Percentiles rank a stretch among this genome's conserved stretches.
phyloP scores from a whole-genome alignment of 2,888 invertebrate genomes.

The Nasonovia ribisnigri region DNA sequence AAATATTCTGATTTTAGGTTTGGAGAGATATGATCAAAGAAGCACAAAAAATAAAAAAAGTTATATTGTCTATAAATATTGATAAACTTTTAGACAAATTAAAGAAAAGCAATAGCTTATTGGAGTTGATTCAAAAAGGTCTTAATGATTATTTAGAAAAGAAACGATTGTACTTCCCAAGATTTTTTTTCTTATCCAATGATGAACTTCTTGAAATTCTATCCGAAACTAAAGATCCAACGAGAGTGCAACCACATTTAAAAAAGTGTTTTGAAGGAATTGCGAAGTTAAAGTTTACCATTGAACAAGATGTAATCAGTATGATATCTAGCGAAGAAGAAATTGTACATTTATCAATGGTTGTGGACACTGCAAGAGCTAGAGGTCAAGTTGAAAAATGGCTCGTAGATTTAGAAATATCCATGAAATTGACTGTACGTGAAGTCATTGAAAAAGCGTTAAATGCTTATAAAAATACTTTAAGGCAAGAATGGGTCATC shows the following conservation, averaged over 20 bases:
- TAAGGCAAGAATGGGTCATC: constrained; percentile 85
- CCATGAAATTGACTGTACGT: constrained; percentile 91
- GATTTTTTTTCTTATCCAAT: constrained; percentile 86
- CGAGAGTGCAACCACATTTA: constrained; percentile 90
- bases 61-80: constrained; percentile 86
- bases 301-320: constrained; percentile 87
- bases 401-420: constrained; percentile 87
- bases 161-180: constrained; percentile 87
- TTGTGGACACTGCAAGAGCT: constrained; percentile 86
- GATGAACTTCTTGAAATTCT: constrained; percentile 81
- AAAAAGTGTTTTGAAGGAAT: constrained; percentile 98
- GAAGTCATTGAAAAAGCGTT: constrained; percentile 75
- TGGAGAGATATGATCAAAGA: constrained; percentile 96
- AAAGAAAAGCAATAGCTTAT: constrained; percentile 79
- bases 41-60: constrained; percentile 82
- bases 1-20: constrained; percentile 73
- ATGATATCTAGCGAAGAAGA: constrained; percentile 92
- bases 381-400: constrained; percentile 97
- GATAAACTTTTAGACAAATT: constrained; percentile 86
- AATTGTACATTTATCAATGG: constrained; percentile 80
- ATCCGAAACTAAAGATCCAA: constrained; percentile 95
- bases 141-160: constrained; percentile 90
- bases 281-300: constrained; percentile 86
- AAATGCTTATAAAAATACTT: constrained; percentile 77
- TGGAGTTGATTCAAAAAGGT: constrained; percentile 92